Evolutionary conservation across 2,113 vertebrate species (phyloP).

Genomic region (Desmodus rotundus): DNA sequence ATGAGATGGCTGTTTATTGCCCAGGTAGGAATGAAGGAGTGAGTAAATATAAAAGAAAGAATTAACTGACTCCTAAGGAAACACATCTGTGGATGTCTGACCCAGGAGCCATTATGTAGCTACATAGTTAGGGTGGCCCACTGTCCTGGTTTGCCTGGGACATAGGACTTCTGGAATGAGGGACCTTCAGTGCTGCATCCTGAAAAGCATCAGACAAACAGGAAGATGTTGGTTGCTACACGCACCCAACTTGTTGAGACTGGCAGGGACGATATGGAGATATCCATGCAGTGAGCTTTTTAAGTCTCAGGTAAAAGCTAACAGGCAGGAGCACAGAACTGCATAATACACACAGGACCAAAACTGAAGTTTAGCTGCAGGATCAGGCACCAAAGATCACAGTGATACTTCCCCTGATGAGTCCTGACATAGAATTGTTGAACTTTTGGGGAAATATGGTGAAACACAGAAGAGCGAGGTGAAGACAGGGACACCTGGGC

Average conservation of each 20-base stretch:
- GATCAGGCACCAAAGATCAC: neutral
- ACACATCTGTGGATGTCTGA: neutral
- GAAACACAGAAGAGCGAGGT: neutral
- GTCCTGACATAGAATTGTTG: neutral
- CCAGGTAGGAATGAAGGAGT: neutral
- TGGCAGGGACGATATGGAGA: neutral
- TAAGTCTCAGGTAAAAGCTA: neutral
- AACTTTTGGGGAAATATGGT: neutral
- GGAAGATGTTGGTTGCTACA: accelerated
- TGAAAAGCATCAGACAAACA: neutral
- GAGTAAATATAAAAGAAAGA: neutral
- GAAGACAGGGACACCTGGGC: accelerated
- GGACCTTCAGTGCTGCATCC: neutral
- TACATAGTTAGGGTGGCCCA: neutral
- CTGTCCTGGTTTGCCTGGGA: neutral
- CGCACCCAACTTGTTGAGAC: neutral
- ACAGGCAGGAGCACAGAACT: neutral
- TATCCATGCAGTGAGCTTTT: neutral
- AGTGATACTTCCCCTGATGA: neutral
- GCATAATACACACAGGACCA: neutral
- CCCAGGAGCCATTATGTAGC: neutral
- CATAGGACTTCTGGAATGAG: neutral
- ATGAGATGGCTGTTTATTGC: neutral
- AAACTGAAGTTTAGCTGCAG: neutral
- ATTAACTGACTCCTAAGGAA: neutral